Conservation (phyloP, 64 coral and sea anemone species). For the Exaiptasia diaphana region DNA sequence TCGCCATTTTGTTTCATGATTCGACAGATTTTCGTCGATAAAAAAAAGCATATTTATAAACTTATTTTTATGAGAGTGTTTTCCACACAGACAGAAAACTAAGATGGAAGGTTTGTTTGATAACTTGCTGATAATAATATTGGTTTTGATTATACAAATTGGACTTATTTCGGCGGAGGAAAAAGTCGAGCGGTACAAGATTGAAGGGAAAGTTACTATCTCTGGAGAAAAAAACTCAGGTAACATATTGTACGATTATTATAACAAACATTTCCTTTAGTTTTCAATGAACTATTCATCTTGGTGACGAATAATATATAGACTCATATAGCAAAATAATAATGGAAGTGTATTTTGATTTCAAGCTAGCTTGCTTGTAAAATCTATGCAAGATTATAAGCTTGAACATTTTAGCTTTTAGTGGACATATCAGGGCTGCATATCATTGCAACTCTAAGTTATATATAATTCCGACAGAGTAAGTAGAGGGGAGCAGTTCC, state of each 20-base stretch:
- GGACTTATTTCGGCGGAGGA: conserved; percentile 54
- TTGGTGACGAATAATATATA: neutral
- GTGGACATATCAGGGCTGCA: too few species aligned
- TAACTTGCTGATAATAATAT: conserved; percentile 14
- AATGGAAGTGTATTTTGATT: neutral
- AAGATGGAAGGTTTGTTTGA: conserved; percentile 5
- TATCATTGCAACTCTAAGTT: too few species aligned
- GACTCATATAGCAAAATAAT: neutral
- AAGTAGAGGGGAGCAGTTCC: too few species aligned
- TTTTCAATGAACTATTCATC: too few species aligned
- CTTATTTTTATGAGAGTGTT: neutral
- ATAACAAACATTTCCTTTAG: too few species aligned
- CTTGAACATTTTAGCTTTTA: too few species aligned
- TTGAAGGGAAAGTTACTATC: conserved; percentile 80
- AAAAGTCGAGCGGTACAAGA: conserved; percentile 65
- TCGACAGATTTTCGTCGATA: neutral
- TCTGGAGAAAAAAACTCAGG: conserved; percentile 69
- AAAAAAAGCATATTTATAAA: neutral
- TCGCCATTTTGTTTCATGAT: neutral
- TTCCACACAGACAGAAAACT: neutral
- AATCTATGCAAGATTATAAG: too few species aligned
- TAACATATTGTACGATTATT: conserved; percentile 19
- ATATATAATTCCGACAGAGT: too few species aligned
- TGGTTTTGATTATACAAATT: conserved; percentile 12
- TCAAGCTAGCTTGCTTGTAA: too few species aligned